These are phyloP conservation scores for Oryzias melastigma DNA, from an alignment of 2,113 vertebrate genomes.

Conservation along the genomic window DNA sequence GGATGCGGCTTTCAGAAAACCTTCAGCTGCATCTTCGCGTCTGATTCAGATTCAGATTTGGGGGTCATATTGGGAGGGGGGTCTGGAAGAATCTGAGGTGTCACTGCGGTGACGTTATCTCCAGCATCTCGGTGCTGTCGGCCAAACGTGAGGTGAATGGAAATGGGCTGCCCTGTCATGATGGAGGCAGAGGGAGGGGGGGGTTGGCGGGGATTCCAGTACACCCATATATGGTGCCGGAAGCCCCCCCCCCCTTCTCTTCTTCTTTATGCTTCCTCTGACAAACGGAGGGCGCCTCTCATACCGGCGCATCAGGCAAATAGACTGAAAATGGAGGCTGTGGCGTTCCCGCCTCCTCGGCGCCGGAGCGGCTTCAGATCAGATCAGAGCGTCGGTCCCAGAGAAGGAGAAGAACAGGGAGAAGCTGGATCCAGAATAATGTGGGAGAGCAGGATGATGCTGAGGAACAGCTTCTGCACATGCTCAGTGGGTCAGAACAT, in stretches of 20 bases:
- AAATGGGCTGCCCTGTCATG: conserved; percentile 52
- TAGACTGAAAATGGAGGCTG: background rate
- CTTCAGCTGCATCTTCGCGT: too few species aligned
- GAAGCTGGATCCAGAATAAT: conserved; percentile 11
- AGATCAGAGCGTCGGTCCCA: too few species aligned
- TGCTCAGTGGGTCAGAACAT: too few species aligned
- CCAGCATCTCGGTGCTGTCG: too few species aligned
- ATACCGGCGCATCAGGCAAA: conserved; percentile 43
- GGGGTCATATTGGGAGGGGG: too few species aligned
- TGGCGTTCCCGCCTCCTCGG: background rate
- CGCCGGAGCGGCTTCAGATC: too few species aligned
- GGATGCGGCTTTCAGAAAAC: too few species aligned
- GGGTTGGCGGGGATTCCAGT: conserved; percentile 64
- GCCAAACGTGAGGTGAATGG: conserved; percentile 51
- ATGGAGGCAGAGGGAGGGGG: conserved; percentile 11
- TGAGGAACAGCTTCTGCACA: background rate
- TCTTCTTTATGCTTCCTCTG: conserved; percentile 17
- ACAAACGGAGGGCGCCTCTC: conserved; percentile 30
- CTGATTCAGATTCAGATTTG: too few species aligned
- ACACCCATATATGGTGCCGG: conserved; percentile 66
- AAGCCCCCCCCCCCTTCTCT: conserved; percentile 39
- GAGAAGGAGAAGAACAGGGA: too few species aligned
- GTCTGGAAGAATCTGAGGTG: too few species aligned
- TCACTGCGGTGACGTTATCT: too few species aligned
- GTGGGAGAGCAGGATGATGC: background rate